Evolutionary conservation across 2,888 invertebrate species (phyloP).

Genomic region (Helicoverpa assulta): DNA sequence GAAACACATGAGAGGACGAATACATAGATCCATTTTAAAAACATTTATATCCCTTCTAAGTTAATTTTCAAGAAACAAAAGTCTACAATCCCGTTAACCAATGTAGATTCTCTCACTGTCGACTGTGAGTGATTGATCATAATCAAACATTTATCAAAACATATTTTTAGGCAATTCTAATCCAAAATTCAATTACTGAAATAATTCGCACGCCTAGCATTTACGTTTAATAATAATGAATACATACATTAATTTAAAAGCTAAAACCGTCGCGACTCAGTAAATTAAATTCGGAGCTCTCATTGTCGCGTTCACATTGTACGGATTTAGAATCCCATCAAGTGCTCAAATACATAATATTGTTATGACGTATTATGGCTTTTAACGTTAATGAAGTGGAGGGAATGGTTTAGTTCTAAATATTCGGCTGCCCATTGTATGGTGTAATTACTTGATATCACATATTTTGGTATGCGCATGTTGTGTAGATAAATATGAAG

Average conservation of each 20-base stretch:
- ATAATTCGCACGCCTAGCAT: conserved; percentile 10
- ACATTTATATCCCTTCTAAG: too few species aligned
- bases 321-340: conserved; percentile 50
- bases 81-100: too few species aligned
- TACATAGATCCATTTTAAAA: too few species aligned
- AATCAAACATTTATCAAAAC: too few species aligned
- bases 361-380: conserved; percentile 39
- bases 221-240: conserved; percentile 14
- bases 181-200: neutral
- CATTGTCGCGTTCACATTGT: conserved; percentile 31
- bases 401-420: conserved; percentile 8
- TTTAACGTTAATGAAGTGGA: conserved; percentile 40
- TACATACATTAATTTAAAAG: conserved; percentile 26
- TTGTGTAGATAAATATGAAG: too few species aligned
- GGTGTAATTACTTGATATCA: too few species aligned
- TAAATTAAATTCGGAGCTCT: conserved; percentile 37
- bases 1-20: too few species aligned
- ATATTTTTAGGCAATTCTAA: neutral
- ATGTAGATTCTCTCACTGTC: too few species aligned
- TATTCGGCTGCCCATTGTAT: neutral
- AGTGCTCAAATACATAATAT: conserved; percentile 44
- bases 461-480: too few species aligned
- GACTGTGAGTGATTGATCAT: too few species aligned
- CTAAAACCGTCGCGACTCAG: conserved; percentile 17
- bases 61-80: too few species aligned